Conservation (phyloP, 2,888 invertebrate genomes). For the Phaedon cochleariae region DNA sequence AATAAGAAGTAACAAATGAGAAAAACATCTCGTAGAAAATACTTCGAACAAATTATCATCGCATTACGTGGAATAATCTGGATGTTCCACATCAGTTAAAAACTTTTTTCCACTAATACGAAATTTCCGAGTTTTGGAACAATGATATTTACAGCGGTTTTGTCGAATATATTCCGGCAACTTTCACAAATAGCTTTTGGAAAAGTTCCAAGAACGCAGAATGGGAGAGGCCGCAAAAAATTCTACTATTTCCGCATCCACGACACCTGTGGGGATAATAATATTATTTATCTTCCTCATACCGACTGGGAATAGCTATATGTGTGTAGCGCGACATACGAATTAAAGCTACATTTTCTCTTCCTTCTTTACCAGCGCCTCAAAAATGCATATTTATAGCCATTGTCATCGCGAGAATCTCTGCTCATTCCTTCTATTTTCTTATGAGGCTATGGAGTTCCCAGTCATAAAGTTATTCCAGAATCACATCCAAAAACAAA, state of each 20-base stretch:
- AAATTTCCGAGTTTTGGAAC: slow-evolving; percentile 41
- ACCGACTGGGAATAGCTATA: slow-evolving; percentile 7
- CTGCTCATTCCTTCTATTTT: no score
- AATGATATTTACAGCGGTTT: slow-evolving; percentile 39
- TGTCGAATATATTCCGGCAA: slow-evolving; percentile 41
- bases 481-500: no score
- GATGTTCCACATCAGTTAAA: slow-evolving; percentile 42
- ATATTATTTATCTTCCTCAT: slow-evolving; percentile 37
- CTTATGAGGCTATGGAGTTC: no score
- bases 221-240: slow-evolving; percentile 42
- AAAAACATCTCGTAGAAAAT: slow-evolving; percentile 34
- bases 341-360: not conserved
- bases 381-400: not conserved
- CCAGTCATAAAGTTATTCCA: no score
- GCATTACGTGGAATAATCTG: slow-evolving; percentile 39
- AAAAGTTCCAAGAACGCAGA: slow-evolving; percentile 40
- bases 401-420: no score
- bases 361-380: not conserved
- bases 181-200: slow-evolving; percentile 39
- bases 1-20: slow-evolving; percentile 34
- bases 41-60: slow-evolving; percentile 40
- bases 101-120: slow-evolving; percentile 42
- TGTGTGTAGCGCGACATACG: slow-evolving; percentile 12
- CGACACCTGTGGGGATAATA: slow-evolving; percentile 47
- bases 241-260: slow-evolving; percentile 35